Conservation (phyloP, 1,140 invertebrate genomes). For the Choristoneura fumiferana region DNA sequence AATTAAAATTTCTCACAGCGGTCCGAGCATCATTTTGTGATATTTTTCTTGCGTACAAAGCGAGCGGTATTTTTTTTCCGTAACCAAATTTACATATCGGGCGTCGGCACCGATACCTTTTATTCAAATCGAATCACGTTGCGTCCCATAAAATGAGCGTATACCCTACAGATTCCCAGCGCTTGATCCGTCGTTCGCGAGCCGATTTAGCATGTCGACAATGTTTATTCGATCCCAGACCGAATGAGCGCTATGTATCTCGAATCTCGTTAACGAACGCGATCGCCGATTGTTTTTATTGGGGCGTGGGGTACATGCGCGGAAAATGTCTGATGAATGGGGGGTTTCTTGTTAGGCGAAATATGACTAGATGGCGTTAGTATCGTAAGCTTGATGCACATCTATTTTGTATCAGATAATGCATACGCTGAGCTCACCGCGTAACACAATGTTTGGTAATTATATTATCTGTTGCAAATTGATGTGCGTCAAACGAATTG, state of each 20-base stretch:
- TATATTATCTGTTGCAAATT: too few relatives aligned
- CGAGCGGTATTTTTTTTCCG: slow-evolving; percentile 24
- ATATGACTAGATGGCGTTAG: too few relatives aligned
- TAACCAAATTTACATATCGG: slow-evolving; percentile 41
- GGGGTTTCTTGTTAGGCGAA: too few relatives aligned
- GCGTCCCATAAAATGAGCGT: slow-evolving; percentile 43
- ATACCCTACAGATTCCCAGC: slow-evolving; percentile 31
- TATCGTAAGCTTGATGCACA: too few relatives aligned
- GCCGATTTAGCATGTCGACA: slow-evolving; percentile 45
- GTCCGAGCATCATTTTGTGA: slow-evolving; percentile 14
- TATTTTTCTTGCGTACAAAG: slow-evolving; percentile 8
- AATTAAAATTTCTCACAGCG: not conserved
- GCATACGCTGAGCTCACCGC: too few relatives aligned
- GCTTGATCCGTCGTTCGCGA: slow-evolving; percentile 33
- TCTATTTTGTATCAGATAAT: too few relatives aligned
- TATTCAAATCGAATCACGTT: slow-evolving; percentile 55
- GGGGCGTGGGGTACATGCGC: slow-evolving; percentile 9
- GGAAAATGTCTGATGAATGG: too few relatives aligned
- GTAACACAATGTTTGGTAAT: too few relatives aligned
- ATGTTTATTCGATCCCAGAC: slow-evolving; percentile 38
- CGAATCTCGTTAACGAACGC: slow-evolving; percentile 39
- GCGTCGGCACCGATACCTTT: slow-evolving; percentile 41
- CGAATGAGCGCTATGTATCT: slow-evolving; percentile 40
- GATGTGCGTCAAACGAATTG: too few relatives aligned
- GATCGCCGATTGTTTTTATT: slow-evolving; percentile 41